These are phyloP conservation scores for Mallotus villosus DNA, from an alignment of 2,797 vertebrate species.

Conservation along the genomic window DNA sequence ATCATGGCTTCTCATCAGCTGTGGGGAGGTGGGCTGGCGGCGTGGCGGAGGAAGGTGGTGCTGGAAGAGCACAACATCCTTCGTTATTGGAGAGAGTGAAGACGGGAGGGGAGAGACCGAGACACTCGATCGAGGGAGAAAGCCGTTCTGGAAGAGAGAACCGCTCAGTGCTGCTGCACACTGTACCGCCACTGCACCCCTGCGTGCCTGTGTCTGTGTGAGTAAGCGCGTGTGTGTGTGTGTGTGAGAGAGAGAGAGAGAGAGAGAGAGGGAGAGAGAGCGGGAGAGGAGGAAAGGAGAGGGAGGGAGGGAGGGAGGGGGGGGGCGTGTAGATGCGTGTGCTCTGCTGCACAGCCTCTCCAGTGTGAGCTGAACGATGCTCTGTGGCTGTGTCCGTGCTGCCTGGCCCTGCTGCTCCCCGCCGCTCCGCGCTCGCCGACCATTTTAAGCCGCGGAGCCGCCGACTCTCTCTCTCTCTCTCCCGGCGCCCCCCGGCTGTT, in stretches of 20 bases:
- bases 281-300: constrained; percentile 38
- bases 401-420: constrained; percentile 73
- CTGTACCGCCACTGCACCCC: constrained; percentile 71
- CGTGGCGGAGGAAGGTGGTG: constrained; percentile 26
- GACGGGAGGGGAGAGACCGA: constrained; percentile 40
- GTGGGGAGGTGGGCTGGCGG: constrained; percentile 48
- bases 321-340: constrained; percentile 77
- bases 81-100: constrained; percentile 51
- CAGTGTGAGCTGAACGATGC: constrained; percentile 78
- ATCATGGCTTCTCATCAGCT: constrained; percentile 58
- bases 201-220: constrained; percentile 28
- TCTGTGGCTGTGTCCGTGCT: constrained; percentile 57
- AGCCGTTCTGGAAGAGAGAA: constrained; percentile 42
- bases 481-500: constrained; percentile 20
- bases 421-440: constrained; percentile 76
- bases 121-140: constrained; percentile 8
- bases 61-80: constrained; percentile 48
- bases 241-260: constrained; percentile 49
- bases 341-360: constrained; percentile 75
- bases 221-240: constrained; percentile 37
- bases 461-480: constrained; percentile 39
- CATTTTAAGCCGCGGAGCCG: constrained; percentile 77
- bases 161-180: constrained; percentile 59
- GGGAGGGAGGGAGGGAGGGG: constrained; percentile 66
- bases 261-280: constrained; percentile 48